Percentiles rank a stretch among this genome's conserved stretches.
phyloP scores from a whole-genome alignment of 2,888 invertebrate genomes.

The Punctoribates punctum region DNA sequence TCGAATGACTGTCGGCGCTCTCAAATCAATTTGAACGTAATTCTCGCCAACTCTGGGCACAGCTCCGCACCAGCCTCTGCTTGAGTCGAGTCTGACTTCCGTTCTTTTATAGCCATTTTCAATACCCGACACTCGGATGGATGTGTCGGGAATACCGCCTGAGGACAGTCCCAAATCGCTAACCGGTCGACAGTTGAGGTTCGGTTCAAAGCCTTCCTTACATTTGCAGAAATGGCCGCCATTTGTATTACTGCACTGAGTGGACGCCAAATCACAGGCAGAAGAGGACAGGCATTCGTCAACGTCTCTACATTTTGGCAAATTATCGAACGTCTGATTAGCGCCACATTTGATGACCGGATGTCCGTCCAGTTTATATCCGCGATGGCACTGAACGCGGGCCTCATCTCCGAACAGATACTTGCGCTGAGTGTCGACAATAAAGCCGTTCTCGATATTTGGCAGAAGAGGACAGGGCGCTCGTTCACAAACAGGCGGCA shows the following conservation, averaged over 20 bases:
- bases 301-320: conserved; percentile 78
- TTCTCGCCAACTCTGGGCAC: conserved; percentile 79
- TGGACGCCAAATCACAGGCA: conserved; percentile 83
- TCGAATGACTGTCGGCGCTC: conserved; percentile 79
- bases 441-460: conserved; percentile 76
- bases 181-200: conserved; percentile 75
- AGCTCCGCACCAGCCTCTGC: conserved; percentile 83
- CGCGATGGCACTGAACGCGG: conserved; percentile 82
- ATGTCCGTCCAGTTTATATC: conserved; percentile 71
- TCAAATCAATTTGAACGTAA: conserved; percentile 76
- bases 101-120: conserved; percentile 78
- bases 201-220: conserved; percentile 54
- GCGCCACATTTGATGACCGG: conserved; percentile 80
- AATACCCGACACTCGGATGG: conserved; percentile 75
- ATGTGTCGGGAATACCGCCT: conserved; percentile 83
- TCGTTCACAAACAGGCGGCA: conserved; percentile 79
- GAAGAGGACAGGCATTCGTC: conserved; percentile 78
- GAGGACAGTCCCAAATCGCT: conserved; percentile 81
- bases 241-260: conserved; percentile 81
- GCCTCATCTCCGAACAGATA: conserved; percentile 87
- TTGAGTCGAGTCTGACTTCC: conserved; percentile 73
- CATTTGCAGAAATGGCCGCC: conserved; percentile 83
- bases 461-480: conserved; percentile 49
- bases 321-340: conserved; percentile 74
- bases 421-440: conserved; percentile 64